These are phyloP conservation scores for Diogma glabrata DNA, from an alignment of 2,888 invertebrate genomes.

Conservation along the genomic window DNA sequence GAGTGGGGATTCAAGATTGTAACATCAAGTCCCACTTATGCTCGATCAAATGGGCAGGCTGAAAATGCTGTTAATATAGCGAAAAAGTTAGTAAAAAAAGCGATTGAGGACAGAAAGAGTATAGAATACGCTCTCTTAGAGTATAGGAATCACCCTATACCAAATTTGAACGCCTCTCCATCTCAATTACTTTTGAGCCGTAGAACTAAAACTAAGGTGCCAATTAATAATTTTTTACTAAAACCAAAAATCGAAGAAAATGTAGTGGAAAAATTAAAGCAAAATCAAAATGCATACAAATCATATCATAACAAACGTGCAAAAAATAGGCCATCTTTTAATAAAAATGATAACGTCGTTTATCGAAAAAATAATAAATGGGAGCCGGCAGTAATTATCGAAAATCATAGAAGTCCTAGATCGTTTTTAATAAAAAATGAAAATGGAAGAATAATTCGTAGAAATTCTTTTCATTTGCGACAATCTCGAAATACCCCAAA, in stretches of 20 bases:
- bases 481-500: too few species aligned
- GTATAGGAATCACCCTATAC: slow-evolving; percentile 1
- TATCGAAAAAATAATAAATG: too few species aligned
- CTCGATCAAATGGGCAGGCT: not conserved
- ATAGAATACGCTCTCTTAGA: not conserved
- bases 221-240: not conserved
- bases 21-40: not conserved
- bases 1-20: not conserved
- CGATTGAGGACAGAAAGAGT: not conserved
- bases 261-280: not conserved
- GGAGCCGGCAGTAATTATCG: too few species aligned
- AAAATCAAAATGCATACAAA: not conserved
- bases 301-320: not conserved
- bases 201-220: not conserved
- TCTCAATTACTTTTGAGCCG: too few species aligned
- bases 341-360: too few species aligned
- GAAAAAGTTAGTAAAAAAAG: not conserved
- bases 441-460: too few species aligned
- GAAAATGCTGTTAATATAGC: not conserved
- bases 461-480: too few species aligned
- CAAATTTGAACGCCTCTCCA: not conserved
- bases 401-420: too few species aligned
- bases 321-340: too few species aligned
- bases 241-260: too few species aligned
- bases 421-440: too few species aligned